phyloP scores from a whole-genome alignment of 2,888 invertebrate species.

The Parelbella ahira region DNA sequence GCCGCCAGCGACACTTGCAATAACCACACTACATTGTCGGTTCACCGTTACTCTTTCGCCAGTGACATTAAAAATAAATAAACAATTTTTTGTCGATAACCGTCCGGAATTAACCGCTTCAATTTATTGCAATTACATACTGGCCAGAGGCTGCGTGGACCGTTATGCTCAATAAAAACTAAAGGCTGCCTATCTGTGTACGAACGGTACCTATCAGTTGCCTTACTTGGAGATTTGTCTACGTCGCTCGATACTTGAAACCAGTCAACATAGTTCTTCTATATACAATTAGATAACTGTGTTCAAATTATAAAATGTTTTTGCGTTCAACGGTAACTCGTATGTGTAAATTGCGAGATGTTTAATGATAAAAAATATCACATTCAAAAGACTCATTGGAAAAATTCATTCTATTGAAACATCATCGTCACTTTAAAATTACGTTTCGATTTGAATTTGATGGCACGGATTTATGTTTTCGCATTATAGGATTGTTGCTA shows the following conservation, averaged over 20 bases:
- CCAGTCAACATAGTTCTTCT: constrained; percentile 5
- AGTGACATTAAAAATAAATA: constrained; percentile 22
- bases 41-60: too few relatives aligned
- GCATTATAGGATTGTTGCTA: too few relatives aligned
- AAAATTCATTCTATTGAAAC: too few relatives aligned
- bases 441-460: too few relatives aligned
- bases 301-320: neutral
- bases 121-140: constrained; percentile 43
- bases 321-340: too few relatives aligned
- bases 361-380: too few relatives aligned
- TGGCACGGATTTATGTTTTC: too few relatives aligned
- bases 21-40: too few relatives aligned
- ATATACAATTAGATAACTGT: constrained; percentile 11
- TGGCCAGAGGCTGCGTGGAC: constrained; percentile 25
- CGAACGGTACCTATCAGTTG: constrained; percentile 40
- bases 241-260: constrained; percentile 6
- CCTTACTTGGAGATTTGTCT: constrained; percentile 36
- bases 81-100: constrained; percentile 19
- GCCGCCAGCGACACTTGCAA: too few relatives aligned
- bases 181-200: constrained; percentile 31
- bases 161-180: constrained; percentile 45
- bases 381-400: too few relatives aligned
- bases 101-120: constrained; percentile 33
- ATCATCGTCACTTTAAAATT: too few relatives aligned
- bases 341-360: too few relatives aligned